Percentiles rank a stretch among this genome's conserved stretches.
phyloP scores from a whole-genome alignment of 2,797 vertebrate species.

The Meda fulgida region DNA sequence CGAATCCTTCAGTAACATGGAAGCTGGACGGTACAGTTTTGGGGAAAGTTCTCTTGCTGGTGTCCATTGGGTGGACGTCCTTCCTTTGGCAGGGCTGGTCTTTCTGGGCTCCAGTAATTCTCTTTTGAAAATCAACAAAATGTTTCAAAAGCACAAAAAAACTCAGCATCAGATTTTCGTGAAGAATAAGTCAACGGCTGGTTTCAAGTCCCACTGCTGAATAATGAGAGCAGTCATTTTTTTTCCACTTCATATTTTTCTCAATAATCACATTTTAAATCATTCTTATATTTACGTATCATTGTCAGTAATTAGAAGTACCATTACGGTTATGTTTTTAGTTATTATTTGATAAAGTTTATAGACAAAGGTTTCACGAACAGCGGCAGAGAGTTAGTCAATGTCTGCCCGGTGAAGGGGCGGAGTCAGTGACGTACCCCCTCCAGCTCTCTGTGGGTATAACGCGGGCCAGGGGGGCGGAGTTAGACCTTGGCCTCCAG shows the following conservation, averaged over 20 bases:
- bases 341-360: conserved; percentile 78
- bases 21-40: conserved; percentile 78
- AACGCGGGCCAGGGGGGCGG: conserved; percentile 53
- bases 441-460: conserved; percentile 56
- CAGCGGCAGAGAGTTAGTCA: conserved; percentile 65
- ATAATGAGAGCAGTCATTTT: conserved; percentile 83
- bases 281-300: conserved; percentile 73
- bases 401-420: conserved; percentile 60
- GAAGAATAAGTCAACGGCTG: conserved; percentile 83
- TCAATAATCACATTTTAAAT: conserved; percentile 72
- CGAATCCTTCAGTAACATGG: conserved; percentile 78
- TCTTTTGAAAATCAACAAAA: conserved; percentile 79
- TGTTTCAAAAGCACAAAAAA: conserved; percentile 72
- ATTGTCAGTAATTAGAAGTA: conserved; percentile 68
- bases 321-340: conserved; percentile 60
- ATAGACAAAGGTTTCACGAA: conserved; percentile 81
- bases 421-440: conserved; percentile 59
- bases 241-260: conserved; percentile 62
- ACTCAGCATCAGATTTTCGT: conserved; percentile 73
- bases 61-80: conserved; percentile 92
- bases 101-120: conserved; percentile 84
- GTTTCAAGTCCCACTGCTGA: conserved; percentile 88
- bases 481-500: conserved; percentile 98
- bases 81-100: conserved; percentile 97
- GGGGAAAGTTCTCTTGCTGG: conserved; percentile 74